A percentile compares a stretch with the other conserved stretches of the same genome.
Evolutionary conservation across 2,797 vertebrate species (phyloP).

Genomic region (Lindbergichthys nudifrons): DNA sequence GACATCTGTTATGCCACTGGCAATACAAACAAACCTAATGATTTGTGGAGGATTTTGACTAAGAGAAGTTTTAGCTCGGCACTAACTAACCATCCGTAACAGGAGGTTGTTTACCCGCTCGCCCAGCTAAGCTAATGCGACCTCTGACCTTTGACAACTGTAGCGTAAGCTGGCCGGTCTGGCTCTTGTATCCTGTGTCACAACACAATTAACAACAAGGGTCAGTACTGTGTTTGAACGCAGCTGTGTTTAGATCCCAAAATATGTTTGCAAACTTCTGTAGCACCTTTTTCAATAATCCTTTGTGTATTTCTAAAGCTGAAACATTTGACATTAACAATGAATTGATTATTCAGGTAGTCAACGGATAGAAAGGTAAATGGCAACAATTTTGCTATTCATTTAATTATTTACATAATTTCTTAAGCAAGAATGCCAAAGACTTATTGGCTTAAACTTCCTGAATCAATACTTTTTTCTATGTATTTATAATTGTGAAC

Average conservation of each 20-base stretch:
- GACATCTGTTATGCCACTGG: background rate
- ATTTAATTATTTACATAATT: background rate
- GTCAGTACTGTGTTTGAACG: conserved; percentile 4
- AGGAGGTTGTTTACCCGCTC: conserved; percentile 52
- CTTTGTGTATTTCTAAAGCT: too few species aligned
- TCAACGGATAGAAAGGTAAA: background rate
- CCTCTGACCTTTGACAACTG: conserved; percentile 53
- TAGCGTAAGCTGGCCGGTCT: conserved; percentile 26
- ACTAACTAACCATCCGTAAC: conserved; percentile 19
- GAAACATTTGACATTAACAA: too few species aligned
- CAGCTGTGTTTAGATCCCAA: too few species aligned
- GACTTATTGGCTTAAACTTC: background rate
- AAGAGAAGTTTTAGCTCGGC: background rate
- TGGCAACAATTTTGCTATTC: too few species aligned
- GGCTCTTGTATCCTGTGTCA: conserved; percentile 19
- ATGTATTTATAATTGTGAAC: background rate
- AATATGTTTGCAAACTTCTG: too few species aligned
- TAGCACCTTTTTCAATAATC: too few species aligned
- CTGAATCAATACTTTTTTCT: background rate
- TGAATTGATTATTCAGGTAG: too few species aligned
- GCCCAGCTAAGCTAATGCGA: conserved; percentile 42
- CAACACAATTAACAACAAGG: conserved; percentile 15
- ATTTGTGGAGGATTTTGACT: background rate
- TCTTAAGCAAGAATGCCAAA: background rate
- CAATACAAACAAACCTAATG: background rate